Base-by-base conservation (phyloP, 2,888 invertebrate species). In the Agrilus mali region DNA sequence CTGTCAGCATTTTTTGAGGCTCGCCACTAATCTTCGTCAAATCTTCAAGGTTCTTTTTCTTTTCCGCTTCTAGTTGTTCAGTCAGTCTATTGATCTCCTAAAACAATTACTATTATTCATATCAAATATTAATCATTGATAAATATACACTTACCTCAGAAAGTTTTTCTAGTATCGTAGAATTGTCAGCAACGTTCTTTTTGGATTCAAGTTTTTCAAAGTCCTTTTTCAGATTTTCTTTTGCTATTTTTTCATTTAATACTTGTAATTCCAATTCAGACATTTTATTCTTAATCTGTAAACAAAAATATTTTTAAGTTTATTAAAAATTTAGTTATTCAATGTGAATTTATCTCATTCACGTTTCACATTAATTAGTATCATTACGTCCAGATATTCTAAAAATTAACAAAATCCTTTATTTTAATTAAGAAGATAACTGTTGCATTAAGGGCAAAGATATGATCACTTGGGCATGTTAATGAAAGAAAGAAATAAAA, bases 1-100 rank as follows among this genome's bases (percentile, higher is more conserved):
- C 44, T 31, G 38, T 40, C 34, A 46, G 17, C 27, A 27, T 7
- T 27, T 27, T 8, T 2, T 8, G 27, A 27, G 27, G 27, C 27
- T 27, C 27, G 2, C 10, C 27, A 10, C 8, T 27, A 33, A 43
- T 45, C 5, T 40, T 40, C 36, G 42, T 39, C 17, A 54, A 39
- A 35, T 57, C 57, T 22, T 47, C 49, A 27, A 8, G 10, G 47
- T 53, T 57, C 51, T 53, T 57, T 43, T 48, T 53, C 45, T 55
- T 54, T 52, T 58, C 57, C 45, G 53, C 45, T 32, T 47, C 46
- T 33, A 60, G 50, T 43, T 57, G 53, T 48, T 59, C 57, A 41
- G 47, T 53, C 41, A 57, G 51, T 42, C 50, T 46, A 47, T 54
- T 51, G 38, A 59, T 52, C 49, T 58, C 57, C 54, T 60, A 46